Evolutionary conservation across 2,888 invertebrate genomes (phyloP).

Genomic region (Seira ritae): DNA sequence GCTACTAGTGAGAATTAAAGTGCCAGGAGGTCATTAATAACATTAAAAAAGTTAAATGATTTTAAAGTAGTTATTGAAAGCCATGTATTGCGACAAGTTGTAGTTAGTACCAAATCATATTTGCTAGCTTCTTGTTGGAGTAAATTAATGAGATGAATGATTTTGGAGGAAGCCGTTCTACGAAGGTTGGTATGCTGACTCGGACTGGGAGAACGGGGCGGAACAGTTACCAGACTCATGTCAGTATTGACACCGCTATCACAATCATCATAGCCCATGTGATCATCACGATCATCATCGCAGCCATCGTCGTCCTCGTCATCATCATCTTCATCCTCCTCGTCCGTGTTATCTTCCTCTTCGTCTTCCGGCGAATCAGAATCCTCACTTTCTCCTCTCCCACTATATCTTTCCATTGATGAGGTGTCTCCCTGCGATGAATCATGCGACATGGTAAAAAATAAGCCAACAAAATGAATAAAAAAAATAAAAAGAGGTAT

Average conservation of each 20-base stretch:
- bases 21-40: too few relatives aligned
- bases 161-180: conserved; percentile 72
- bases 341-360: conserved; percentile 43
- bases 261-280: conserved; percentile 67
- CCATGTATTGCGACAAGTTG: conserved; percentile 11
- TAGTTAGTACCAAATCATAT: conserved; percentile 72
- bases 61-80: too few relatives aligned
- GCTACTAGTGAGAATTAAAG: too few relatives aligned
- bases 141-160: conserved; percentile 71
- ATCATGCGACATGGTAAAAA: conserved; percentile 36
- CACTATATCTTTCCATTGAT: conserved; percentile 50
- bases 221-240: conserved; percentile 69
- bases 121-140: conserved; percentile 72
- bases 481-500: conserved; percentile 24
- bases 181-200: conserved; percentile 52
- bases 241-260: conserved; percentile 72
- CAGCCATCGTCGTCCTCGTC: conserved; percentile 51
- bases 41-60: too few relatives aligned
- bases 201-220: conserved; percentile 68
- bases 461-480: conserved; percentile 42
- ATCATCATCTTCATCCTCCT: conserved; percentile 58
- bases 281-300: conserved; percentile 63
- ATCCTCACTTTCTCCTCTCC: conserved; percentile 49
- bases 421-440: conserved; percentile 50
- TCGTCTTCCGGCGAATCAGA: conserved; percentile 41